Conservation (phyloP, 2,113 vertebrate genomes). For the Tachysurus vachellii region DNA sequence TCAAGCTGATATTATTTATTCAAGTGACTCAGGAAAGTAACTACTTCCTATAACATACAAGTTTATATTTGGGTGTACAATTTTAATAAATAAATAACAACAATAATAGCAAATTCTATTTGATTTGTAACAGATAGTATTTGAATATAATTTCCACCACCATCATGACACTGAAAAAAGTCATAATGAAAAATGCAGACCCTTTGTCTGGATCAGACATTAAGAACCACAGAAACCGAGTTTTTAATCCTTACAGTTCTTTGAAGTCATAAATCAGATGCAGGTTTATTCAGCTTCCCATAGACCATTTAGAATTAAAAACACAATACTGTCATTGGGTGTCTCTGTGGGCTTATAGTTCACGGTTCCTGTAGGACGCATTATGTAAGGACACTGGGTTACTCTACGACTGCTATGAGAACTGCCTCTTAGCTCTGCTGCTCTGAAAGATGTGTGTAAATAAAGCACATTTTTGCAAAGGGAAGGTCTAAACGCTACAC, state of each 20-base stretch:
- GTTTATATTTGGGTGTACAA: neutral
- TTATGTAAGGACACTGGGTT: constrained; percentile 4
- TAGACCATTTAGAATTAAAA: constrained; percentile 5
- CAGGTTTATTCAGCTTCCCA: neutral
- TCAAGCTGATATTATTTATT: neutral
- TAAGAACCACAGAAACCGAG: neutral
- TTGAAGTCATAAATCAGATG: neutral
- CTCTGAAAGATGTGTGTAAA: neutral
- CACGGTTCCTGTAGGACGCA: neutral
- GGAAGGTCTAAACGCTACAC: neutral
- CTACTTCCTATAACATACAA: neutral
- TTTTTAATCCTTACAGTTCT: neutral
- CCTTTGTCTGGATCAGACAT: neutral
- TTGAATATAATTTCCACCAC: too few species aligned
- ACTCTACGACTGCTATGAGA: neutral
- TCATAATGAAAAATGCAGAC: constrained; percentile 2
- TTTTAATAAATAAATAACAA: neutral
- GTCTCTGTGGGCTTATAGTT: constrained; percentile 7
- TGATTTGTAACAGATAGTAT: neutral
- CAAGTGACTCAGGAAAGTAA: neutral
- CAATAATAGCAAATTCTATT: neutral
- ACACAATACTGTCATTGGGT: neutral
- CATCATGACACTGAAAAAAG: neutral
- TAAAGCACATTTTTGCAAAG: constrained; percentile 8
- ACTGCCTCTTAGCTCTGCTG: neutral